A percentile compares a stretch with the other conserved stretches of the same genome.
Conservation (phyloP, 2,797 vertebrate genomes). For the Lagorchestes hirsutus region DNA sequence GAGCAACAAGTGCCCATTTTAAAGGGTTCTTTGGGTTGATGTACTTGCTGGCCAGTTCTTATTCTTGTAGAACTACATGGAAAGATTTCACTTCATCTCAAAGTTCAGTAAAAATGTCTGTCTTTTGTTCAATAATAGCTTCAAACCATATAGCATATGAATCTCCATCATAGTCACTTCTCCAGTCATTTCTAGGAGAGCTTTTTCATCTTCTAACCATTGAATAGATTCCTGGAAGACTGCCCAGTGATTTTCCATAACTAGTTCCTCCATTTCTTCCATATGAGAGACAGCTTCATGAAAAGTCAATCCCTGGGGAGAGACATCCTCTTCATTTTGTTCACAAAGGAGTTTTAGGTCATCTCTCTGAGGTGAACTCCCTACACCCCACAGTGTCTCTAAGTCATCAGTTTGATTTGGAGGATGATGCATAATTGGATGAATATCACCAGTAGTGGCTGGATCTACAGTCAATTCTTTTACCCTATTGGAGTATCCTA, state of each 20-base stretch:
- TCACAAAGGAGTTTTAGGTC: slow-evolving; percentile 98
- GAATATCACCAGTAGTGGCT: slow-evolving; percentile 86
- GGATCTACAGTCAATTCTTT: slow-evolving; percentile 93
- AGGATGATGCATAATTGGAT: slow-evolving; percentile 89
- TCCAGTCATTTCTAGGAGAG: slow-evolving; percentile 97
- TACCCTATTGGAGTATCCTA: slow-evolving; percentile 98
- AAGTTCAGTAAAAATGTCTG: slow-evolving; percentile 95
- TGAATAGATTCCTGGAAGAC: slow-evolving; percentile 98
- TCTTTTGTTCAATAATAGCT: slow-evolving; percentile 97
- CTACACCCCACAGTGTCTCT: slow-evolving; percentile 97
- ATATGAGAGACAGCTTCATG: slow-evolving; percentile 98
- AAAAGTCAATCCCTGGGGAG: slow-evolving; percentile 96
- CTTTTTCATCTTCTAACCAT: slow-evolving; percentile 97
- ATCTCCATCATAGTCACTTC: slow-evolving; percentile 98
- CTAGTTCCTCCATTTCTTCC: slow-evolving; percentile 99
- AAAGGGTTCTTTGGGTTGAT: slow-evolving; percentile 95
- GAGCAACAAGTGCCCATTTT: slow-evolving; percentile 82
- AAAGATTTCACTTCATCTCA: slow-evolving; percentile 98
- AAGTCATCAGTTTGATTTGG: slow-evolving; percentile 94
- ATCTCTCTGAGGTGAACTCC: slow-evolving; percentile 96
- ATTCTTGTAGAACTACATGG: slow-evolving; percentile 94
- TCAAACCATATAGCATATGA: slow-evolving; percentile 96
- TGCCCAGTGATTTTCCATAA: slow-evolving; percentile 96
- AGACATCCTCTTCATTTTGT: slow-evolving; percentile 98
- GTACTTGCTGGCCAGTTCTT: slow-evolving; percentile 98